Percentiles rank a stretch among this genome's conserved stretches.
phyloP scores from a whole-genome alignment of 2,888 invertebrate species.

The Pycnomerus fuliginosus region DNA sequence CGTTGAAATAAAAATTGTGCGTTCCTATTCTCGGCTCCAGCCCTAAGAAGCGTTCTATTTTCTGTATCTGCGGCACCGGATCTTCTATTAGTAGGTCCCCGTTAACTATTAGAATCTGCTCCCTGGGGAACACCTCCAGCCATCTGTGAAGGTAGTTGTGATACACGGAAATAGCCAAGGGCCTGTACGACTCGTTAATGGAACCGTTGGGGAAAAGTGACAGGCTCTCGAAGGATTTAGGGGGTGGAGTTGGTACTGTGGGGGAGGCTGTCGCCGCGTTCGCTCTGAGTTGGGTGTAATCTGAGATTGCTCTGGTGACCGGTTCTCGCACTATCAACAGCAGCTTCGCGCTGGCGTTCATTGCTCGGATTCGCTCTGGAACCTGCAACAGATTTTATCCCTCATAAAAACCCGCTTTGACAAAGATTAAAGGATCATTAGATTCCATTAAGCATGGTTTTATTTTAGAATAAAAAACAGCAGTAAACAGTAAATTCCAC shows the following conservation, averaged over 20 bases:
- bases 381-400: too few relatives aligned
- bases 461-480: too few relatives aligned
- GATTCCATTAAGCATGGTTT: too few relatives aligned
- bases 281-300: slow-evolving; percentile 90
- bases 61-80: slow-evolving; percentile 82
- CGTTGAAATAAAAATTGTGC: slow-evolving; percentile 95
- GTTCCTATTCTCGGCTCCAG: slow-evolving; percentile 69
- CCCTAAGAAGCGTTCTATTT: slow-evolving; percentile 85
- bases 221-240: slow-evolving; percentile 74
- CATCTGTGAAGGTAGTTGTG: slow-evolving; percentile 86
- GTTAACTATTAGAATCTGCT: slow-evolving; percentile 92
- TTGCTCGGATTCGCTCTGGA: slow-evolving; percentile 88
- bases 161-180: slow-evolving; percentile 87
- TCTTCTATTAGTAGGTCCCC: slow-evolving; percentile 90
- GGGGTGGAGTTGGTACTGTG: slow-evolving; percentile 52
- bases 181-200: slow-evolving; percentile 79
- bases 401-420: too few relatives aligned
- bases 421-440: too few relatives aligned
- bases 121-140: slow-evolving; percentile 88
- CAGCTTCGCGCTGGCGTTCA: slow-evolving; percentile 91
- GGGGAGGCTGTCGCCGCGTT: slow-evolving; percentile 77
- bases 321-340: slow-evolving; percentile 95
- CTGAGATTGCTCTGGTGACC: slow-evolving; percentile 92
- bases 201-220: slow-evolving; percentile 78
- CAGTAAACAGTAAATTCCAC: too few relatives aligned